Percentiles rank a stretch among this genome's conserved stretches.
phyloP scores from a whole-genome alignment of 2,113 vertebrate species.

The Talpa occidentalis region DNA sequence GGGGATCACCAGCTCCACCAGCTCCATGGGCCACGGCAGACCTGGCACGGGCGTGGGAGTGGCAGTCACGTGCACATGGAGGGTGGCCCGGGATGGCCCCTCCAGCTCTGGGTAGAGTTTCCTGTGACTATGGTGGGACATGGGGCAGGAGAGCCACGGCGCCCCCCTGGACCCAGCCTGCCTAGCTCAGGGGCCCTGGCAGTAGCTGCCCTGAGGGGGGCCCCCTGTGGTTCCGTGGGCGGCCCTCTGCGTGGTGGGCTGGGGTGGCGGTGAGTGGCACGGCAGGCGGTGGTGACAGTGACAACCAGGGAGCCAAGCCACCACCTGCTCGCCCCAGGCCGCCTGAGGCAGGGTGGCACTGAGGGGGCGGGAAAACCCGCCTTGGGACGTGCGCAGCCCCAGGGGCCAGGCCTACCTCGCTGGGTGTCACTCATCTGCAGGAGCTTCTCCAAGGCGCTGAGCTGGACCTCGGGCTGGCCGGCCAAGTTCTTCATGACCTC shows the following conservation, averaged over 20 bases:
- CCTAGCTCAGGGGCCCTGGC: not conserved
- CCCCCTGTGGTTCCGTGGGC: not conserved
- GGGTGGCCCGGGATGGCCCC: no score
- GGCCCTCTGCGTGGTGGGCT: fast-evolving
- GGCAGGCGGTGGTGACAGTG: no score
- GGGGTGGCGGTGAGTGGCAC: fast-evolving
- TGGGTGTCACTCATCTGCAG: constrained; percentile 65
- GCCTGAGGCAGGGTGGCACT: no score
- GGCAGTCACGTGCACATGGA: no score
- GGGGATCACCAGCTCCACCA: constrained; percentile 53
- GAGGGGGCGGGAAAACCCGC: no score
- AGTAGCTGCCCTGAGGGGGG: fast-evolving
- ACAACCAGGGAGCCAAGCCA: not conserved
- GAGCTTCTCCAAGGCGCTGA: constrained; percentile 80
- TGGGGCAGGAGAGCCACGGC: no score
- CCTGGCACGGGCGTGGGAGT: no score
- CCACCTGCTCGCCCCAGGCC: fast-evolving
- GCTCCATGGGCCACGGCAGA: not conserved
- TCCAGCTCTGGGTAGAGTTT: no score
- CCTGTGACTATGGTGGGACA: no score
- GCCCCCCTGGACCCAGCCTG: no score
- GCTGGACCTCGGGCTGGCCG: constrained; percentile 82
- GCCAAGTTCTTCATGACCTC: constrained; percentile 85
- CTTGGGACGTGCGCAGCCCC: no score
- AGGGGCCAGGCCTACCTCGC: constrained; percentile 78